These are phyloP conservation scores for Sebastes glaucus DNA, from an alignment of 2,797 vertebrate species.

Conservation along the genomic window DNA sequence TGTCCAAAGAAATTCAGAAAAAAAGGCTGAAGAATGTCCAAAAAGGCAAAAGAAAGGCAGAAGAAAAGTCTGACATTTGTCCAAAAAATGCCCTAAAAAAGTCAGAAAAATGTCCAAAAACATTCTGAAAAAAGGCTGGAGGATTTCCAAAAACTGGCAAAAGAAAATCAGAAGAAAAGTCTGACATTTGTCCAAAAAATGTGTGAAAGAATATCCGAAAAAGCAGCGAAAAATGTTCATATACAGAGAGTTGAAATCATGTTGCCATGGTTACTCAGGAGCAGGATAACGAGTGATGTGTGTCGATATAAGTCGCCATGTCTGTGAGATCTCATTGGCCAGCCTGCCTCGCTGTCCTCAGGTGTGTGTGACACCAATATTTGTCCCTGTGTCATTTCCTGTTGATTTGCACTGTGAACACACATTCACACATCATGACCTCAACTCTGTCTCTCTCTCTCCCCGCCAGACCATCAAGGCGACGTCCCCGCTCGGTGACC, in stretches of 20 bases:
- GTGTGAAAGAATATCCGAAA: too few relatives aligned
- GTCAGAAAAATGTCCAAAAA: too few relatives aligned
- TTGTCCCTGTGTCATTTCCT: conserved; percentile 4
- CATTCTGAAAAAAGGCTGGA: too few relatives aligned
- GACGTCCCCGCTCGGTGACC: conserved; percentile 87
- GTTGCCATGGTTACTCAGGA: not conserved
- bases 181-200: too few relatives aligned
- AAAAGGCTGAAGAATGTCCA: too few relatives aligned
- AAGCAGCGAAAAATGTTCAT: not conserved
- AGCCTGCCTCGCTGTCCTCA: not conserved
- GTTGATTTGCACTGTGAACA: not conserved
- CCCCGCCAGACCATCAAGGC: conserved; percentile 87
- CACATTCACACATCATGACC: not conserved
- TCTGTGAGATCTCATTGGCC: conserved; percentile 8
- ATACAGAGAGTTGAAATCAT: not conserved
- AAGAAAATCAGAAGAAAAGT: too few relatives aligned
- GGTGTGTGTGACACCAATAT: not conserved
- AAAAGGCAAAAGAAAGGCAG: too few relatives aligned
- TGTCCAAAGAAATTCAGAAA: too few relatives aligned
- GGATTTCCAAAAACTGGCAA: too few relatives aligned
- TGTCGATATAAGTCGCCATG: not conserved
- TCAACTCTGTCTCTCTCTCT: not conserved
- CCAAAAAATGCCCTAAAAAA: too few relatives aligned
- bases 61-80: too few relatives aligned
- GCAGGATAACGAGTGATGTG: not conserved